Evolutionary conservation across 2,797 vertebrate species (phyloP), one percentile per base, ranked within the genome.

Genomic region (Holocentrus rufus): DNA sequence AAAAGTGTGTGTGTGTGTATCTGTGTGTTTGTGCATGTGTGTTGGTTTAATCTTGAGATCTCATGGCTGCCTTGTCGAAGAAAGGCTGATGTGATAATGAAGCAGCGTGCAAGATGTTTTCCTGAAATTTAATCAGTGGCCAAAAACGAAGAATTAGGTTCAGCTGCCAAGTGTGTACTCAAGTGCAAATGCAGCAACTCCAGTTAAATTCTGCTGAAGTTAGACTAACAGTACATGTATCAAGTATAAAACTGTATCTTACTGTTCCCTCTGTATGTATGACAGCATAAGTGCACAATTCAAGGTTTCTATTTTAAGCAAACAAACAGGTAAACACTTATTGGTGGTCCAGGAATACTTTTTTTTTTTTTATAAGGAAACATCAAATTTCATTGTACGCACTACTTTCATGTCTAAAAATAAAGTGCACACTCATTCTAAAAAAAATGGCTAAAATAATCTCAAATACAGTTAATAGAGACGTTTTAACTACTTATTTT

Each of bases 101-200:
- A 54, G 34, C 60, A 22, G 5, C 65, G 65, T 66, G 63, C 22
- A 65, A 65, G 7, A 39, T 54, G 8, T 47, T 71, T 80, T 89
- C 71, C 75, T 86, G 63, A 77, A 70, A 60, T 27, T 25, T 22
- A 36, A 7, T 6, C 15, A 30, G 10, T 14, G 44, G 34, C 49
- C n/a, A 66, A 44, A 55, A 30, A 31, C 9, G 1, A 34, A 34
- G 27, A 46, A 74, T 27, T 9, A 42, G 7, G 56, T 7, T 30
- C 20, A 58, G 10, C 72, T 63, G 31, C 62, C n/a, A 15, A 8
- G 14, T 13, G 18, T 31, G 1, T 25, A 22, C 42, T 63, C 5
- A 62, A 53, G 17, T 34, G 4, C 15, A 54, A 10, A 8, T 4
- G 50, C 5, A 6, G 11, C 9, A 15, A 46, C 11, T 46, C 44